These are phyloP conservation scores for Oophaga sylvatica DNA, from an alignment of 2,797 vertebrate species.

Conservation along the genomic window DNA sequence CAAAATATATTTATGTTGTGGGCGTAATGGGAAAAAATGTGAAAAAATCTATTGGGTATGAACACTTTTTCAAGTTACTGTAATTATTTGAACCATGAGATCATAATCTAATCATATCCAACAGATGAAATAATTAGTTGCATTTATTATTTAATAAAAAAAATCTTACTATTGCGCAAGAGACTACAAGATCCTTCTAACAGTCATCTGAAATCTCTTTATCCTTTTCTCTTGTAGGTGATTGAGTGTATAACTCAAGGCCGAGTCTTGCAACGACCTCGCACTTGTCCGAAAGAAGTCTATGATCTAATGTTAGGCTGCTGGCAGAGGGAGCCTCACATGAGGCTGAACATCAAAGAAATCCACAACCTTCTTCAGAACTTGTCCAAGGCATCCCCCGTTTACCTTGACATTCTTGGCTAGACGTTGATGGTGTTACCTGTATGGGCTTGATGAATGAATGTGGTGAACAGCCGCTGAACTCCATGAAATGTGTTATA, in stretches of 20 bases:
- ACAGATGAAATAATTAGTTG: too few relatives aligned
- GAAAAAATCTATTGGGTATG: too few relatives aligned
- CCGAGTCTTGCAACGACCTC: slow-evolving; percentile 93
- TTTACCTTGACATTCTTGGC: slow-evolving; percentile 98
- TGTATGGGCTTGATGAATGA: slow-evolving; percentile 69
- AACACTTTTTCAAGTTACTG: too few relatives aligned
- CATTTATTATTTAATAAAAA: too few relatives aligned
- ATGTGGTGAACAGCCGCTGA: slow-evolving; percentile 76
- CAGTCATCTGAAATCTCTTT: neutral
- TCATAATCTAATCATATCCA: too few relatives aligned
- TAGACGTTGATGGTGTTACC: slow-evolving; percentile 75
- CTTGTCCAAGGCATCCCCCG: slow-evolving; percentile 96
- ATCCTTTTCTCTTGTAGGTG: slow-evolving; percentile 76
- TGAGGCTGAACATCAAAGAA: slow-evolving; percentile 97
- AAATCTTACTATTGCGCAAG: too few relatives aligned
- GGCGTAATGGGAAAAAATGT: too few relatives aligned
- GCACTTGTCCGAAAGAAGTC: slow-evolving; percentile 94
- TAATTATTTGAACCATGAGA: too few relatives aligned
- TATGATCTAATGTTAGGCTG: slow-evolving; percentile 99
- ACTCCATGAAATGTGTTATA: slow-evolving; percentile 75
- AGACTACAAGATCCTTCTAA: neutral
- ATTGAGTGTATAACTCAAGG: slow-evolving; percentile 99
- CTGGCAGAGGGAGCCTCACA: slow-evolving; percentile 97
- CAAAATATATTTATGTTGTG: too few relatives aligned
- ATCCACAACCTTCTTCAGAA: slow-evolving; percentile 94